These are phyloP conservation scores for Cryptus viduatorius DNA, from an alignment of 2,888 invertebrate genomes.

Conservation along the genomic window DNA sequence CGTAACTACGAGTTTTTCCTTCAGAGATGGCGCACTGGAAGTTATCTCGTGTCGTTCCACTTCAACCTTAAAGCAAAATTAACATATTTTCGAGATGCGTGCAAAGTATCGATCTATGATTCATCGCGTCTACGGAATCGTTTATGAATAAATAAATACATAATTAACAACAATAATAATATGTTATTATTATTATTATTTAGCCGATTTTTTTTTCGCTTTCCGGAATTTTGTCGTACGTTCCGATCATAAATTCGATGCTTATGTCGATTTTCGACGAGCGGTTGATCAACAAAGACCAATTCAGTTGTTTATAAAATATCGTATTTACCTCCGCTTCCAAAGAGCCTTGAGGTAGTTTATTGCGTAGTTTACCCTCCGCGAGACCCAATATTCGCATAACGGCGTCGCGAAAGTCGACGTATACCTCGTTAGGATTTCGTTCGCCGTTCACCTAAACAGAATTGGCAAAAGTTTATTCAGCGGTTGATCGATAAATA, in stretches of 20 bases:
- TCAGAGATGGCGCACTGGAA: constrained; percentile 68
- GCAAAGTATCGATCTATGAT: neutral
- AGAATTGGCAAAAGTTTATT: constrained; percentile 24
- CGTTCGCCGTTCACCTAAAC: constrained; percentile 94
- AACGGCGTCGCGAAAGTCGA: constrained; percentile 93
- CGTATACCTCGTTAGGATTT: constrained; percentile 94
- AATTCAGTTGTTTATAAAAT: constrained; percentile 5
- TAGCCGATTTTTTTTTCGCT: too few relatives aligned
- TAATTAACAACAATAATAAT: too few relatives aligned
- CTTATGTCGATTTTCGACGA: too few relatives aligned
- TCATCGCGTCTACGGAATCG: neutral
- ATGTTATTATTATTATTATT: too few relatives aligned
- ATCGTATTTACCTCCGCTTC: constrained; percentile 79
- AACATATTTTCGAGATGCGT: neutral
- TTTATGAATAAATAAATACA: too few relatives aligned
- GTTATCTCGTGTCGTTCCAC: constrained; percentile 77
- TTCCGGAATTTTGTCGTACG: too few relatives aligned
- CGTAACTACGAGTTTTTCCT: constrained; percentile 68
- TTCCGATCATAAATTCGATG: too few relatives aligned
- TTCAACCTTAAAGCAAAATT: constrained; percentile 76
- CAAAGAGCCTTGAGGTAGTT: constrained; percentile 73
- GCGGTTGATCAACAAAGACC: neutral
- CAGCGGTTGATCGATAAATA: constrained; percentile 51
- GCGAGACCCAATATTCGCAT: constrained; percentile 90
- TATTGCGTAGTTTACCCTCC: constrained; percentile 66